Evolutionary conservation across 2,797 vertebrate genomes (phyloP).

Genomic region (Alauda arvensis): DNA sequence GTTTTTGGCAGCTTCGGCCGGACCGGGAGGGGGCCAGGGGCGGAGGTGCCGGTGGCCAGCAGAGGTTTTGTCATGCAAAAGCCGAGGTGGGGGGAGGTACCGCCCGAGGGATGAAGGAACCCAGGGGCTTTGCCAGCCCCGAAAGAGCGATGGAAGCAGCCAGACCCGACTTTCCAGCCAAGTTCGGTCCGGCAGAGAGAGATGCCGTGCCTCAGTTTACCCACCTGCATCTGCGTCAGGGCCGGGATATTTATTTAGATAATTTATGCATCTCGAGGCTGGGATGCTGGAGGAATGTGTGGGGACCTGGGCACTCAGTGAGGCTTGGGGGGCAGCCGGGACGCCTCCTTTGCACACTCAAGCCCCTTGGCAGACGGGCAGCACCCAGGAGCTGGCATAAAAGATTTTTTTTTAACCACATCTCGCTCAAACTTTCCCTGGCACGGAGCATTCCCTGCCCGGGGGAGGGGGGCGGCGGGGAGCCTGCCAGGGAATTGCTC

Average conservation of each 20-base stretch:
- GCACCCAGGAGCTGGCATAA: accelerated
- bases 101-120: background rate
- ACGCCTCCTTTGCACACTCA: background rate
- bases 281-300: too few relatives aligned
- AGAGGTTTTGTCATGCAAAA: background rate
- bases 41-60: background rate
- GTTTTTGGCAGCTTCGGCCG: background rate
- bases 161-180: accelerated
- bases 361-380: background rate
- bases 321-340: background rate
- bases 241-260: too few relatives aligned
- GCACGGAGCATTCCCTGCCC: background rate
- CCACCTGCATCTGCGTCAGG: accelerated
- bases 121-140: background rate
- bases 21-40: background rate
- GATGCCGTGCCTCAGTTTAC: slow-evolving; percentile 23
- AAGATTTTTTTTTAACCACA: background rate
- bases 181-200: background rate
- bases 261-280: background rate
- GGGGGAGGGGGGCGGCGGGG: background rate
- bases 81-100: background rate
- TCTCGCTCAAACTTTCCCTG: background rate
- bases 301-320: background rate
- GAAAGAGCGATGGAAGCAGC: background rate
- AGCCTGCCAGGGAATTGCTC: background rate